Base-by-base conservation (phyloP, 2,797 vertebrate species). In the Anguilla pacifica region DNA sequence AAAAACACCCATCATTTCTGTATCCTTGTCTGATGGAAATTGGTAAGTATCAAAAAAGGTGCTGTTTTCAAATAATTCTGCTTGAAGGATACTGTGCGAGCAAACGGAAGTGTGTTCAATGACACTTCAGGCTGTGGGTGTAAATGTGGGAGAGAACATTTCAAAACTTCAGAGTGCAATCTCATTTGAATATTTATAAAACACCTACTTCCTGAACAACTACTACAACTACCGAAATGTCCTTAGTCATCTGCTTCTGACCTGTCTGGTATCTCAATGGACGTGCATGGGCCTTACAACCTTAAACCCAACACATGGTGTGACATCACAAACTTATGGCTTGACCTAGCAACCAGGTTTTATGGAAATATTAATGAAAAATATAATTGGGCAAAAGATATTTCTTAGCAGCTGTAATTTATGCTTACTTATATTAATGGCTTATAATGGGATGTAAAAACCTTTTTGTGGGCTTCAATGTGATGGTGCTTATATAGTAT, bases 161-260 rank as follows among this genome's bases (percentile, higher is more conserved):
- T 77, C 15, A 77, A 46, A 77, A 77, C 74, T 43, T 39, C 13
- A 10, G 74, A 77, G 74, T 77, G 74, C 35, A 77, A 43, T 35
- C 28, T 43, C 35, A 77, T 77, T 43, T 77, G 13, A 77, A 77
- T 77, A 77, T 77, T 77, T n/a, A 77, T 77, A 77, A 77, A 15
- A 74, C 74, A 77, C 74, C 74, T 77, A 77, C 74, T 77, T 77
- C 15, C 74, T 46, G 74, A 43, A 35, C 15, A 35, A 77, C 35
- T 74, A 35, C 70, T 43, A 77, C 15, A 43, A 19, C 11, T 6
- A 19, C 31, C 35, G 74, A 43, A 77, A 77, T 77, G 4, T 31
- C 31, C 9, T 74, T 74, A 35, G 70, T 74, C 70, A 35, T 74
- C 70, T 72, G n/a, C n/a, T 74, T 74, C 70, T 35, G 6, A 43